These are phyloP conservation scores for Macrobrachium nipponense DNA, from an alignment of 1,140 invertebrate species.

Conservation along the genomic window DNA sequence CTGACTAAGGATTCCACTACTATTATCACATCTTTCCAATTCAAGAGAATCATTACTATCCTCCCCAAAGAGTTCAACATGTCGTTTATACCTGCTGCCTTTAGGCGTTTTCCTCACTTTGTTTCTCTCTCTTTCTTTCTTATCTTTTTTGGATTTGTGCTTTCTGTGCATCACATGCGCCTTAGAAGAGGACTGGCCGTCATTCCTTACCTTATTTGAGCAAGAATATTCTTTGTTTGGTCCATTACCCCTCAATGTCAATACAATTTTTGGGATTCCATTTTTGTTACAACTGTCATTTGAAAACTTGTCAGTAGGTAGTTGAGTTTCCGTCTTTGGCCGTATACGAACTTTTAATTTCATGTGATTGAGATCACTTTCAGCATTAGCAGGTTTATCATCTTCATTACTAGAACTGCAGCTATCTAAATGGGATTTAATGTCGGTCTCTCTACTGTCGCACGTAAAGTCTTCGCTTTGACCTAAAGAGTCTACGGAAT, in stretches of 20 bases:
- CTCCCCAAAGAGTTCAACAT: conserved; percentile 49
- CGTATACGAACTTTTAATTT: conserved; percentile 38
- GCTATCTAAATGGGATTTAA: too few species aligned
- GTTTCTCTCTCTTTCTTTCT: conserved; percentile 31
- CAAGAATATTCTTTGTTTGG: conserved; percentile 58
- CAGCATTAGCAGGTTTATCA: not conserved
- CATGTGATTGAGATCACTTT: conserved; percentile 26
- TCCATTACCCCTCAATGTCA: conserved; percentile 37
- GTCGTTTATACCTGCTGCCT: conserved; percentile 43
- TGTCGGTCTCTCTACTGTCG: too few species aligned
- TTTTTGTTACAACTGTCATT: conserved; percentile 46
- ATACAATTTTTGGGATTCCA: conserved; percentile 54
- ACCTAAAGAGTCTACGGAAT: too few species aligned
- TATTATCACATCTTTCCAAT: not conserved
- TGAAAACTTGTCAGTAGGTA: conserved; percentile 9
- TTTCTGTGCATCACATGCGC: conserved; percentile 30
- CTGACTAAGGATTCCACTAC: not conserved
- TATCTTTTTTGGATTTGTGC: conserved; percentile 54
- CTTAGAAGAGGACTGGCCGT: conserved; percentile 30
- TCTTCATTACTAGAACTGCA: not conserved
- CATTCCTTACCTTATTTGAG: conserved; percentile 57
- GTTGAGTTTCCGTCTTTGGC: not conserved
- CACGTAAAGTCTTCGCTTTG: too few species aligned
- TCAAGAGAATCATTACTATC: conserved; percentile 47
- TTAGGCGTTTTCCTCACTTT: conserved; percentile 27